phyloP scores from a whole-genome alignment of 1,140 invertebrate species.

The Cecropterus lyciades region DNA sequence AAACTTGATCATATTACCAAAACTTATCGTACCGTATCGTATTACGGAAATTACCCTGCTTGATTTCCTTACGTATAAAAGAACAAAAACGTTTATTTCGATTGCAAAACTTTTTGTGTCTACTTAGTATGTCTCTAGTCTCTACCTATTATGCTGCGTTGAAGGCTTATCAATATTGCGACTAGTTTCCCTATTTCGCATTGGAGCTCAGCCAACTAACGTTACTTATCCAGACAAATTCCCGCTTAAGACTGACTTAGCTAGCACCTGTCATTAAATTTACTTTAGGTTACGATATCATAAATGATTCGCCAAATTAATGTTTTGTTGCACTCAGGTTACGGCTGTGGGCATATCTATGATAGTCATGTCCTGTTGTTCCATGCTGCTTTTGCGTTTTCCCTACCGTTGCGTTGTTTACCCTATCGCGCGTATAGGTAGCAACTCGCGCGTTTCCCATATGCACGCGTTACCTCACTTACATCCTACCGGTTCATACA shows the following conservation, averaged over 20 bases:
- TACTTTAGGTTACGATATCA: background rate
- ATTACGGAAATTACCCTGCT: background rate
- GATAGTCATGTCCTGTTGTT: no score
- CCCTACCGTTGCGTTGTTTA: no score
- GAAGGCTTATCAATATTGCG: slow-evolving; percentile 4
- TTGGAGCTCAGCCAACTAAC: background rate
- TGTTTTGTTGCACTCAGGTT: no score
- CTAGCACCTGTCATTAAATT: background rate
- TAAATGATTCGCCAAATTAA: background rate
- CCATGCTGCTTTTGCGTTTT: no score
- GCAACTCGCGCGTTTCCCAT: no score
- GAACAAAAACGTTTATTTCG: background rate
- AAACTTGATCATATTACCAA: no score
- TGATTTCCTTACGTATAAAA: background rate
- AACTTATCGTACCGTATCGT: no score
- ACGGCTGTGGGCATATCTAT: no score
- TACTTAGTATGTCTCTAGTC: background rate
- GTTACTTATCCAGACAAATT: background rate
- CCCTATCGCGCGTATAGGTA: no score
- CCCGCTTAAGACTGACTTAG: background rate
- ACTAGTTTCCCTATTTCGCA: background rate
- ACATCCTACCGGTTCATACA: no score
- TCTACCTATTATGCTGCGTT: background rate
- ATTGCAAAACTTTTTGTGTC: background rate
- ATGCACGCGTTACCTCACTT: no score